Percentiles rank a stretch among this genome's conserved stretches.
These are phyloP conservation scores for Drosophila acutilabella DNA, from an alignment of 2,888 invertebrate species.

Conservation along the genomic window DNA sequence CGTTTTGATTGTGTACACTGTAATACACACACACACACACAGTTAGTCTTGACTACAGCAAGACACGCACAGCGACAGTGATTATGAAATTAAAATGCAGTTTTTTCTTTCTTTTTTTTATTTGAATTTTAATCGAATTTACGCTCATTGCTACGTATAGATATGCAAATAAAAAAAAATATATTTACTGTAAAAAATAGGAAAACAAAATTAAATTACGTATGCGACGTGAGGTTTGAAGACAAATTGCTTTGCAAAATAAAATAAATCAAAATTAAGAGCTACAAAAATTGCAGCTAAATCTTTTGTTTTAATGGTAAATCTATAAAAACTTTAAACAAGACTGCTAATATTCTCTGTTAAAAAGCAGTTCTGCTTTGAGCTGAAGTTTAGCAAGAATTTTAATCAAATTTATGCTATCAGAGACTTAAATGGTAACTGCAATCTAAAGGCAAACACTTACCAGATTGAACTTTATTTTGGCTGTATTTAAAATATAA, in stretches of 20 bases:
- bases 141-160: constrained; percentile 10
- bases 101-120: constrained; percentile 14
- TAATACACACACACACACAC: constrained; percentile 26
- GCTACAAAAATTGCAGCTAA: constrained; percentile 19
- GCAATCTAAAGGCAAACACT: too few species aligned
- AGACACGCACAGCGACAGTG: constrained; percentile 48
- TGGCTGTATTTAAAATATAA: too few species aligned
- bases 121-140: constrained; percentile 47
- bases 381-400: too few species aligned
- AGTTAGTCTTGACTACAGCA: neutral
- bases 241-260: constrained; percentile 18
- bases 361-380: too few species aligned
- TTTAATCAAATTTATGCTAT: too few species aligned
- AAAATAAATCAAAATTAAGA: neutral
- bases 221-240: constrained; percentile 35
- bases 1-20: constrained; percentile 59
- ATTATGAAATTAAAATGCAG: constrained; percentile 64
- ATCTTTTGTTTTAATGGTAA: neutral
- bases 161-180: constrained; percentile 35
- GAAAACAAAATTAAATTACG: constrained; percentile 29
- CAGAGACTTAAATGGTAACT: too few species aligned
- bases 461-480: too few species aligned
- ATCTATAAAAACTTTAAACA: neutral
- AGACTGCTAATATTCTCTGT: too few species aligned
- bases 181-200: neutral